These are phyloP conservation scores for Xylocopa sonorina DNA, from an alignment of 1,140 invertebrate genomes.

Conservation along the genomic window DNA sequence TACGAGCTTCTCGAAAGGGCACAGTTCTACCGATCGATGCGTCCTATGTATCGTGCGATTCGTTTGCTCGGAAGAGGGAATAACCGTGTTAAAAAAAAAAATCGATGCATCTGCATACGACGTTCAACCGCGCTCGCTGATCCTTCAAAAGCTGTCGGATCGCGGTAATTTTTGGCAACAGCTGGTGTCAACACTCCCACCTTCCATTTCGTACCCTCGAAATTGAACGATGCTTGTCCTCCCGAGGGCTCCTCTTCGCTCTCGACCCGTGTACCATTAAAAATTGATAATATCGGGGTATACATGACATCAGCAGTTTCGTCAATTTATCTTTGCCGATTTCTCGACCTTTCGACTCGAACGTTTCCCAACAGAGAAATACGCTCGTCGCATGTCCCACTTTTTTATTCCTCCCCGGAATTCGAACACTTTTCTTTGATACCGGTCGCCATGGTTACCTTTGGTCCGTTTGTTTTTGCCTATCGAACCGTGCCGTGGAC, in stretches of 20 bases:
- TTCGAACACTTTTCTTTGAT: background rate
- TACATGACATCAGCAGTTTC: conserved; percentile 3
- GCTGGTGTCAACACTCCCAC: conserved; percentile 61
- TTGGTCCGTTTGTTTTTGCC: conserved; percentile 70
- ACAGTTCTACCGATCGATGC: background rate
- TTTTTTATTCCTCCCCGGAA: background rate
- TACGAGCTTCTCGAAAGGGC: background rate
- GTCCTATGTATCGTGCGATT: no score
- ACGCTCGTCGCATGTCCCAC: no score
- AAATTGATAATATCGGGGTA: conserved; percentile 48
- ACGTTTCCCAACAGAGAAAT: no score
- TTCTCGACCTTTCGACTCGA: background rate
- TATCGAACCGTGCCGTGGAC: conserved; percentile 59
- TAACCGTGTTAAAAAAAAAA: background rate
- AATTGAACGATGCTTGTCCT: conserved; percentile 35
- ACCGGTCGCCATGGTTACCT: conserved; percentile 65
- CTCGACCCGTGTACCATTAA: conserved; percentile 50
- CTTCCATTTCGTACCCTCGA: conserved; percentile 55
- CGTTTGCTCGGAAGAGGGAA: background rate
- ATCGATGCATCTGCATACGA: conserved; percentile 39
- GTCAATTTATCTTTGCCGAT: conserved; percentile 15
- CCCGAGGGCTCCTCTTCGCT: conserved; percentile 23
- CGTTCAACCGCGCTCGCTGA: conserved; percentile 23
- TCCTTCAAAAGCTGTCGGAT: conserved; percentile 34
- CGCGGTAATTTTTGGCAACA: conserved; percentile 57